Evolutionary conservation across 2,113 vertebrate species (phyloP), one percentile per base, ranked within the genome.

Genomic region (Ranitomeya imitator): DNA sequence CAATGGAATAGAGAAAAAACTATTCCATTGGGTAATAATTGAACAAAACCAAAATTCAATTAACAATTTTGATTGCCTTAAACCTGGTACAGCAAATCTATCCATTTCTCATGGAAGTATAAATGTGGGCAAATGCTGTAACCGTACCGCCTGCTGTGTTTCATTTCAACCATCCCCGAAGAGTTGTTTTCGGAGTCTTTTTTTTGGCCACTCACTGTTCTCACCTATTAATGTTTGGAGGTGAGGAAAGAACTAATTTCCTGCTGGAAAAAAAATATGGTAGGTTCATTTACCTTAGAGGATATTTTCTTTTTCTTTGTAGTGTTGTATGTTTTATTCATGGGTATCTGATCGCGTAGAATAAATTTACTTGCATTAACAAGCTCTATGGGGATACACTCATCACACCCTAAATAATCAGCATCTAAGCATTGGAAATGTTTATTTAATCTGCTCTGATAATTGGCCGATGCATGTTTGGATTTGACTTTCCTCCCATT

Each of bases 211-310:
- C 23, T 78, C 74, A 77, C 13, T 78, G 52, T 88, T 84, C 45
- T 77, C 60, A 84, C 57, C 80, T 88, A 83, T 88, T 83, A 67
- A 84, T 59, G 45, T 84, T 51, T 55, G 61, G 60, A 88, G 71
- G 71, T 54, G 60, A 77, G 87, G 87, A 88, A 88, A 78, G n/a
- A 84, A 84, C 87, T 78, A 71, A 88, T 88, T 88, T 84, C 73
- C 80, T 88, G 81, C 51, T 78, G 37, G 65, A 65, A 78, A 63
- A 84, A 63, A 84, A 37, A 78, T 18, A 71, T 9, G 84, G 16
- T 78, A 54, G 23, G 87, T 52, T 65, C 60, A 10, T 88, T 84
- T 65, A 45, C 67, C 57, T 83, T 52, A 60, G 54, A 80, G 67
- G 45, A 23, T 51, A 67, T 84, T 45, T 65, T 12, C 37, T 23